A percentile compares a stretch with the other conserved stretches of the same genome.
Conservation (phyloP, 1,140 invertebrate species). For the Paraescarpia echinospica region DNA sequence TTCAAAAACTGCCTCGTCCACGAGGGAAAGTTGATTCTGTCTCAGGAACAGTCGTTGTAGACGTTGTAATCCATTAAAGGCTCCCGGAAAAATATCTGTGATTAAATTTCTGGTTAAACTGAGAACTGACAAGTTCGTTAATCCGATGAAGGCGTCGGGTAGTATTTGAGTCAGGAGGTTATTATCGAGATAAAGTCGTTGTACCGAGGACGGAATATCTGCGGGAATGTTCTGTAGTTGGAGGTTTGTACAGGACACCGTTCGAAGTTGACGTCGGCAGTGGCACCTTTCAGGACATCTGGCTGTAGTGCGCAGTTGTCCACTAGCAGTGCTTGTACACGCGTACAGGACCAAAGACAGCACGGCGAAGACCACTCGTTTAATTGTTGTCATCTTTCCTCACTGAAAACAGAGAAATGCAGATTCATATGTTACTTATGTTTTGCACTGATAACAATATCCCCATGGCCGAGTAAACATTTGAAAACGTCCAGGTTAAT, state of each 20-base stretch:
- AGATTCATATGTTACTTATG: neutral
- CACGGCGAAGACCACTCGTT: neutral
- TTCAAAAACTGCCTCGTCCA: neutral
- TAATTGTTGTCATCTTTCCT: neutral
- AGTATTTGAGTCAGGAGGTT: neutral
- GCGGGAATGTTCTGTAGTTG: neutral
- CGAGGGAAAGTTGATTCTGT: neutral
- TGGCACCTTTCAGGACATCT: neutral
- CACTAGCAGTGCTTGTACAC: too few species aligned
- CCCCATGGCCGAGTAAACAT: too few species aligned
- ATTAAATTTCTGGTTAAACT: neutral
- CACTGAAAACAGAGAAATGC: neutral
- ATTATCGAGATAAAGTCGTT: neutral
- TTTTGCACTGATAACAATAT: neutral
- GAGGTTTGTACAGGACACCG: neutral
- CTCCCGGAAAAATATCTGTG: neutral
- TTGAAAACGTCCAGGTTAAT: too few species aligned
- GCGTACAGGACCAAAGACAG: neutral
- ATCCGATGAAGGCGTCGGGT: neutral
- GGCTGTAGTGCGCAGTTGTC: neutral
- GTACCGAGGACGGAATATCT: neutral
- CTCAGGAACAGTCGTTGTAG: neutral
- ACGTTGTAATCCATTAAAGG: neutral
- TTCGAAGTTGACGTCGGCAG: neutral
- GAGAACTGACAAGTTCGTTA: neutral